Conservation (phyloP, 1,140 invertebrate species). For the Nilaparvata lugens region DNA sequence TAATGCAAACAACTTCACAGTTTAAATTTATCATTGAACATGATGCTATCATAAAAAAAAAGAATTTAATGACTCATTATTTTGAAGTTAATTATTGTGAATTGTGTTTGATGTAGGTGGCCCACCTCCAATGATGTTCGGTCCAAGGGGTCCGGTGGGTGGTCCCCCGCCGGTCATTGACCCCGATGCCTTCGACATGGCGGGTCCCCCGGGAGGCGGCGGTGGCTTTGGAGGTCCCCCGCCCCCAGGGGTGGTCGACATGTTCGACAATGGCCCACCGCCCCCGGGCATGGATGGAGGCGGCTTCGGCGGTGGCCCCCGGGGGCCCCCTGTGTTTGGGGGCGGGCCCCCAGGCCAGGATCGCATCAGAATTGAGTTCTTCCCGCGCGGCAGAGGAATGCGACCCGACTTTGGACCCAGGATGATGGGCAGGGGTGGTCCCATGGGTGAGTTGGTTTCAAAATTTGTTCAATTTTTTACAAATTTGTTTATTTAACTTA, state of each 20-base stretch:
- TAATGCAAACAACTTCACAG: not conserved
- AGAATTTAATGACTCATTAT: not conserved
- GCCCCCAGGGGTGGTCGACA: not conserved
- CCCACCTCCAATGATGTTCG: slow-evolving; percentile 6
- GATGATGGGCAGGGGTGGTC: slow-evolving; percentile 1
- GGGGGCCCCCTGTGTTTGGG: slow-evolving; percentile 37
- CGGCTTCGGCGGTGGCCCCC: slow-evolving; percentile 25
- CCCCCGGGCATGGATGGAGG: slow-evolving; percentile 3
- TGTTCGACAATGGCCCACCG: slow-evolving; percentile 1
- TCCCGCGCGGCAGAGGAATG: not conserved
- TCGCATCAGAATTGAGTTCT: slow-evolving; percentile 5
- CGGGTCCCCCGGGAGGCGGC: slow-evolving; percentile 32
- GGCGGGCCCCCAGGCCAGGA: slow-evolving; percentile 36
- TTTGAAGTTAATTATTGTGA: too few species aligned
- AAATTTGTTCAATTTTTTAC: not conserved
- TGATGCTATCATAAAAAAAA: not conserved
- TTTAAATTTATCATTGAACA: not conserved
- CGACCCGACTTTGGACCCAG: not conserved
- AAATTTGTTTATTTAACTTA: not conserved
- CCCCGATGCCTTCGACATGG: slow-evolving; percentile 34
- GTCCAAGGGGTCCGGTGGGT: slow-evolving; percentile 21
- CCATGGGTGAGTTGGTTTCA: slow-evolving; percentile 1
- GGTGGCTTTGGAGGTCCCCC: slow-evolving; percentile 35
- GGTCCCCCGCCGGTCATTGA: slow-evolving; percentile 34
- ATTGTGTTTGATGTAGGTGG: not conserved